Base-by-base conservation (phyloP, 2,113 vertebrate species). In the Phalacrocorax carbo region DNA sequence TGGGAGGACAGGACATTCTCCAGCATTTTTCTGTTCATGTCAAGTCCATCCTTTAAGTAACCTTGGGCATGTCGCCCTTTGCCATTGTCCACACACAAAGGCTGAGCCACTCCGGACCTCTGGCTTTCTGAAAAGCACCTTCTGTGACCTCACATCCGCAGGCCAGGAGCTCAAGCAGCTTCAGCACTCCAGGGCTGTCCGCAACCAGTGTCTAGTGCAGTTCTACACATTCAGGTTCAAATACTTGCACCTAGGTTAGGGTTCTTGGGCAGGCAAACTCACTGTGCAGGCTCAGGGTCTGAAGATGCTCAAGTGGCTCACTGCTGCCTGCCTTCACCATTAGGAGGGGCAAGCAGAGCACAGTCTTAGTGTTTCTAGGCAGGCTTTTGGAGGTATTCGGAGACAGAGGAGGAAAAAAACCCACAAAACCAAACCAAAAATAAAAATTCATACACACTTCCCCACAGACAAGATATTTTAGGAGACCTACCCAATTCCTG, bases 301-400 rank as follows among this genome's bases (percentile, higher is more conserved):
- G 78, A 90, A 91, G 65, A 65, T 55, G 78, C 55, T 87, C 46
- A 69, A 46, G 82, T 81, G 79, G 90, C 88, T 97, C 79, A 81
- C 79, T 95, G 60, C 73, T 86, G 60, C 84, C 85, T 91, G 68
- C 64, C 60, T 73, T 73, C 76, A 79, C 64, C 82, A 77, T 88
- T n/a, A 60, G 51, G 38, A 82, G 16, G n/a, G 76, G 40, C 58
- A 72, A 80, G 38, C 68, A 89, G 69, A 91, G 54, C 30, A 93
- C 82, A 82, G 84, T 79, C 73, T 81, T 93, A 94, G 96, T 88
- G 94, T 96, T 97, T 96, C 66, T 69, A 70, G 81, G 49, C 71
- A 90, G 92, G 71, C 52, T 92, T 86, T 90, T 93, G 77, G 96
- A 96, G 93, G 94, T 93, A 95, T 94, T 94, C 75, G 72, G 81